Percentiles rank a stretch among this genome's conserved stretches.
phyloP scores from a whole-genome alignment of 1,140 invertebrate genomes.

The Nephotettix cincticeps region DNA sequence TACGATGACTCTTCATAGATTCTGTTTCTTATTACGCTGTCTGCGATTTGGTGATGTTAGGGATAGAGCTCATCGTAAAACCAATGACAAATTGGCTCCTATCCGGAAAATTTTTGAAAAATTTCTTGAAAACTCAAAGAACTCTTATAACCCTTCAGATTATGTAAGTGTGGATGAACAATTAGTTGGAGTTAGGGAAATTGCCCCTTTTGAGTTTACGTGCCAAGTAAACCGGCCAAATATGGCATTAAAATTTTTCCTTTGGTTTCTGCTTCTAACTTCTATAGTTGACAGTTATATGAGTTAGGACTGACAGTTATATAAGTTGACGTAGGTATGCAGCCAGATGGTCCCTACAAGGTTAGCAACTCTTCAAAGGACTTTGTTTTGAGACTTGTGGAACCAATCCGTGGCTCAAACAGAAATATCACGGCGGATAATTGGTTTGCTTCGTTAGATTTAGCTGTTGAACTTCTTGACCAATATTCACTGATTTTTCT shows the following conservation, averaged over 20 bases:
- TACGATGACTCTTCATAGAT: slow-evolving; percentile 32
- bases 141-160: too few species aligned
- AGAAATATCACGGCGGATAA: too few species aligned
- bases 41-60: slow-evolving; percentile 31
- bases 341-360: slow-evolving; percentile 13
- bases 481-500: slow-evolving; percentile 36
- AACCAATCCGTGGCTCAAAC: slow-evolving; percentile 37
- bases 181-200: slow-evolving; percentile 44
- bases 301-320: too few species aligned
- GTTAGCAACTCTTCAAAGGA: too few species aligned
- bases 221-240: slow-evolving; percentile 46
- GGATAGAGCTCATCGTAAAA: slow-evolving; percentile 29
- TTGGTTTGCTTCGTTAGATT: slow-evolving; percentile 41
- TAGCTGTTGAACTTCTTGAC: slow-evolving; percentile 29
- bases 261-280: neutral
- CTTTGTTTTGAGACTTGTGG: neutral
- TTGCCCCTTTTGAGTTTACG: slow-evolving; percentile 46
- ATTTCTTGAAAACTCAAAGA: too few species aligned
- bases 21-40: slow-evolving; percentile 33
- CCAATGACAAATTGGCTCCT: slow-evolving; percentile 32
- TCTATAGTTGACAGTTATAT: neutral
- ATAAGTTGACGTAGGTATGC: slow-evolving; percentile 2
- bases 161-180: slow-evolving; percentile 42
- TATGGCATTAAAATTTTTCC: slow-evolving; percentile 49
- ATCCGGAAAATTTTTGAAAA: slow-evolving; percentile 1